Evolutionary conservation across 2,797 vertebrate genomes (phyloP).

Genomic region (Apogon hyalosoma): DNA sequence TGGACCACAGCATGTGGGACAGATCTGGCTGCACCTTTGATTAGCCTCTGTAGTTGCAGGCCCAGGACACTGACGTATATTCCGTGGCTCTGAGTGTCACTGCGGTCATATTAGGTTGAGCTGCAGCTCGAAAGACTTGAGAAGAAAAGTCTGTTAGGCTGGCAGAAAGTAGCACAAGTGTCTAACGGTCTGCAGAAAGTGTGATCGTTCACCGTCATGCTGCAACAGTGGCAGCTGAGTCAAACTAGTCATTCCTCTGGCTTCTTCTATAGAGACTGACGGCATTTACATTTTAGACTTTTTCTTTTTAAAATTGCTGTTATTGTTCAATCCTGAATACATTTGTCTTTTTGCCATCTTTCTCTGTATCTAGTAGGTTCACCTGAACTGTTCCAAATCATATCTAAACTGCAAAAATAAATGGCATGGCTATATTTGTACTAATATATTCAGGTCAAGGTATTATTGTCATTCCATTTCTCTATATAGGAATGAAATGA

Average conservation of each 20-base stretch:
- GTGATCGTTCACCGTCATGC: conserved; percentile 46
- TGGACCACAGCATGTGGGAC: conserved; percentile 72
- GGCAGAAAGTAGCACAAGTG: conserved; percentile 58
- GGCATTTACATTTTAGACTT: conserved; percentile 34
- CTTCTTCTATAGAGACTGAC: conserved; percentile 31
- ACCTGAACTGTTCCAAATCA: background rate
- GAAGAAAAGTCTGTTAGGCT: conserved; percentile 36
- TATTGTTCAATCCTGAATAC: background rate
- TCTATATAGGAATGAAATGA: too few relatives aligned
- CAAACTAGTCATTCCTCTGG: conserved; percentile 32
- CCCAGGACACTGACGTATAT: conserved; percentile 64
- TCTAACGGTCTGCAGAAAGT: conserved; percentile 2
- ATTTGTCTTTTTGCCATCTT: background rate
- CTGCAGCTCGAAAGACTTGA: conserved; percentile 40
- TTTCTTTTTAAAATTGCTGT: conserved; percentile 18
- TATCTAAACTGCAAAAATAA: too few relatives aligned
- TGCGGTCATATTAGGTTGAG: conserved; percentile 65
- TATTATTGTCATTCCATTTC: too few relatives aligned
- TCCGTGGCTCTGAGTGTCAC: conserved; percentile 64
- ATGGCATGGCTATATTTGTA: background rate
- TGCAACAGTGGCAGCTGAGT: conserved; percentile 22
- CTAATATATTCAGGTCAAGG: too few relatives aligned
- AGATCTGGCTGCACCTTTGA: conserved; percentile 68
- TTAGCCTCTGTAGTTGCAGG: conserved; percentile 49
- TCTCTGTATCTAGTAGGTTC: background rate